Evolutionary conservation across 2,113 vertebrate genomes (phyloP).

Genomic region (Gasterosteus nipponicus): DNA sequence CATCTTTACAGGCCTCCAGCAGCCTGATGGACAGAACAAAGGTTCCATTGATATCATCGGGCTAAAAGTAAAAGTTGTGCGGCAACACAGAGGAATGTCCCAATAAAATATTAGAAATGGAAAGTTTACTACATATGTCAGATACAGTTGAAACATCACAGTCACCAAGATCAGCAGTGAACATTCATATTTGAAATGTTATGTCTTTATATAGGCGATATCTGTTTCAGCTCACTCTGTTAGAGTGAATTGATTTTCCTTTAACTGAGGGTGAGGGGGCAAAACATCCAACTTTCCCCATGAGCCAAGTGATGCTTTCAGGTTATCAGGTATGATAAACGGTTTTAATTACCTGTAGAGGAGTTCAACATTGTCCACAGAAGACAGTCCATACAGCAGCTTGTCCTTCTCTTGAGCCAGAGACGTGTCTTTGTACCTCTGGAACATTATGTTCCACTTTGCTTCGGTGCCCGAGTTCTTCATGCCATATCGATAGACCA

Average conservation of each 20-base stretch:
- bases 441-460: slow-evolving; percentile 87
- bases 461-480: slow-evolving; percentile 79
- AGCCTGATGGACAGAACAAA: slow-evolving; percentile 78
- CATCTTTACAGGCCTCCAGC: slow-evolving; percentile 84
- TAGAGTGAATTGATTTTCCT: neutral
- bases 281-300: neutral
- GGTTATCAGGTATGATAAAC: neutral
- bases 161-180: neutral
- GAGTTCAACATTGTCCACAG: slow-evolving; percentile 83
- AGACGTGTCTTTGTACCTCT: slow-evolving; percentile 81
- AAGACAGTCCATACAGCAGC: slow-evolving; percentile 92
- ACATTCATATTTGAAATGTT: neutral
- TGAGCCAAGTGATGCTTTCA: neutral
- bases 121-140: neutral
- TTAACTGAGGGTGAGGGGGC: neutral
- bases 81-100: neutral
- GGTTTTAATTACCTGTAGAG: slow-evolving; percentile 82
- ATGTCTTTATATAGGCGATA: neutral
- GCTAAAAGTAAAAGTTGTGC: neutral
- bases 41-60: neutral
- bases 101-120: neutral
- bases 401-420: slow-evolving; percentile 98
- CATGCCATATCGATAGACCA: slow-evolving; percentile 95
- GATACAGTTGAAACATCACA: neutral
- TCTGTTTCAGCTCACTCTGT: neutral